phyloP scores from a whole-genome alignment of 2,888 invertebrate species.

The Drosophila tanythrix region DNA sequence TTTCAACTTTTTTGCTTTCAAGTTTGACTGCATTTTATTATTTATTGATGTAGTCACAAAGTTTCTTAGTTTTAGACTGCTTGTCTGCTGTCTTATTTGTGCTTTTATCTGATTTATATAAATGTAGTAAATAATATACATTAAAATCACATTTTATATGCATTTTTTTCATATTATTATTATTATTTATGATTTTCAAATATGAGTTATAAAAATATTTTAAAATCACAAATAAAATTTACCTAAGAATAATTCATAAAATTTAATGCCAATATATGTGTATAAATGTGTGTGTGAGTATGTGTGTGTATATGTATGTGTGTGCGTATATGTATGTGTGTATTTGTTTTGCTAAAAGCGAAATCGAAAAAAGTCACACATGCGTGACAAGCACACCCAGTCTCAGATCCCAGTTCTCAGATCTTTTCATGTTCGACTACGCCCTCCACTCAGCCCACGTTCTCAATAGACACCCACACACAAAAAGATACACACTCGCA shows the following conservation, averaged over 20 bases:
- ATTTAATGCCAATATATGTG: neutral
- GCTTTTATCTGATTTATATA: too few relatives aligned
- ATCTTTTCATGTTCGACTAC: neutral
- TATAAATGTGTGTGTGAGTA: fast-evolving
- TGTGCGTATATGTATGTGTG: neutral
- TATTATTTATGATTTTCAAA: neutral
- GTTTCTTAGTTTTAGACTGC: neutral
- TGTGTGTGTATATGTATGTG: neutral
- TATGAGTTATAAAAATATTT: neutral
- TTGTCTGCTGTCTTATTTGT: too few relatives aligned
- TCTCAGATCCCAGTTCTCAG: constrained; percentile 1
- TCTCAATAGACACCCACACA: constrained; percentile 2
- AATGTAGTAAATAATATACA: too few relatives aligned
- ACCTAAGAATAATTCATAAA: neutral
- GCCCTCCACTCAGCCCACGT: constrained; percentile 10
- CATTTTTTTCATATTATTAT: neutral
- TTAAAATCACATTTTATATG: too few relatives aligned
- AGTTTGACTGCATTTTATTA: too few relatives aligned
- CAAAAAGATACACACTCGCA: neutral
- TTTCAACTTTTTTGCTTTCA: too few relatives aligned
- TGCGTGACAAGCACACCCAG: constrained; percentile 20
- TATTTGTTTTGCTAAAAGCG: neutral
- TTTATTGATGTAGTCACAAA: neutral
- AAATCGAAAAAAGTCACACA: constrained; percentile 10
- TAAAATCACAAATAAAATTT: neutral